Conservation (phyloP, 2,113 vertebrate species). For the Tyrannus savana region DNA sequence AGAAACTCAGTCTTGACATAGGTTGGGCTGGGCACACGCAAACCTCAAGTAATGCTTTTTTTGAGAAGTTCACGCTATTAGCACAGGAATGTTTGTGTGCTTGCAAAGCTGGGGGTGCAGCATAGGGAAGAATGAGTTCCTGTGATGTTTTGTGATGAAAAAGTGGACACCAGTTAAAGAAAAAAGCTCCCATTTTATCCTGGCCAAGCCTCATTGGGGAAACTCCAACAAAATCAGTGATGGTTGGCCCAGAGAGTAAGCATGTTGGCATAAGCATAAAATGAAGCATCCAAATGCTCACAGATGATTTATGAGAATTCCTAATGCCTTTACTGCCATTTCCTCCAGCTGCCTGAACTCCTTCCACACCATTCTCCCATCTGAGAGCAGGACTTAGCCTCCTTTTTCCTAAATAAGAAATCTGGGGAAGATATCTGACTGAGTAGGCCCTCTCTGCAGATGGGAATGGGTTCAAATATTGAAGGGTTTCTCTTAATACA, state of each 20-base stretch:
- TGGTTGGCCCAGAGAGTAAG: conserved; percentile 9
- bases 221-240: conserved; percentile 46
- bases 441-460: not conserved
- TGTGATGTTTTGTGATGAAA: conserved; percentile 26
- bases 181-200: conserved; percentile 35
- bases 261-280: conserved; percentile 15
- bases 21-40: not conserved
- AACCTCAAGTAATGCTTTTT: not conserved
- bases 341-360: not conserved
- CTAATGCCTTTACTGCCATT: not conserved
- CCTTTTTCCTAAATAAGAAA: not conserved
- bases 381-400: not conserved
- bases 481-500: not conserved
- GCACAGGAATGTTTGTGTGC: not conserved
- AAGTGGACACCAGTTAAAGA: not conserved
- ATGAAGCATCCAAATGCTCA: not conserved
- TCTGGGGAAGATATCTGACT: not conserved
- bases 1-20: not conserved
- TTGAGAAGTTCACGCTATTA: not conserved
- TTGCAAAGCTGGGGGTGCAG: not conserved
- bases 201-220: conserved; percentile 1
- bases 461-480: not conserved
- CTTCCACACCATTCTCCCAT: not conserved
- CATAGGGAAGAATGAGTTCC: not conserved
- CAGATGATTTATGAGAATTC: conserved; percentile 46